Conservation (phyloP, 2,888 invertebrate species). For the Masnerella sp. region DNA sequence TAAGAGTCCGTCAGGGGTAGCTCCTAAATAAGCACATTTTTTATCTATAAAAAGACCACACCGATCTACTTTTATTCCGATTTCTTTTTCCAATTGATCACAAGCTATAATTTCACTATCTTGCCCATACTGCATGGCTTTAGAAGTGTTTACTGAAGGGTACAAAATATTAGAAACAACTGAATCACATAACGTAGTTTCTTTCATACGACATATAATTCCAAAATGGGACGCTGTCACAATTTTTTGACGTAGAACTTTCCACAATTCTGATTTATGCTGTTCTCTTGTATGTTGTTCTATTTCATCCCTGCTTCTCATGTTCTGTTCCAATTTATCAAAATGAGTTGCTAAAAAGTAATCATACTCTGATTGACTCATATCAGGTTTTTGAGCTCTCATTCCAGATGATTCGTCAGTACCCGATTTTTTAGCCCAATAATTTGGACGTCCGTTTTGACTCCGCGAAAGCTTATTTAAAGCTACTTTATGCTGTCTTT, state of each 20-base stretch:
- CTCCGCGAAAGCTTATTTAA: not conserved
- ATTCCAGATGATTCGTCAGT: constrained; percentile 1
- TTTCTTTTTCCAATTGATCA: not conserved
- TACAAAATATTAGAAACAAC: constrained; percentile 47
- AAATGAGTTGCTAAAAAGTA: too few species aligned
- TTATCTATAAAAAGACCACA: constrained; percentile 49
- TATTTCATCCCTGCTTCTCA: not conserved
- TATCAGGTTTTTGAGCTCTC: constrained; percentile 2
- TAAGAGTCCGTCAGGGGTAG: constrained; percentile 50
- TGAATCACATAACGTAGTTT: constrained; percentile 30
- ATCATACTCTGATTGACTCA: too few species aligned
- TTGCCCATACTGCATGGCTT: too few species aligned
- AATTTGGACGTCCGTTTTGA: not conserved
- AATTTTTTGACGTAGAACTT: constrained; percentile 20
- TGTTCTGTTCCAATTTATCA: not conserved
- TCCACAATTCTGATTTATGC: constrained; percentile 34
- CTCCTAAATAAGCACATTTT: constrained; percentile 23
- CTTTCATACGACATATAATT: constrained; percentile 31
- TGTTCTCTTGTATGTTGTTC: constrained; percentile 32
- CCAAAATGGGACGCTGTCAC: constrained; percentile 55
- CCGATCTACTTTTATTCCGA: constrained; percentile 8
- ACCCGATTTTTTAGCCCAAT: too few species aligned
- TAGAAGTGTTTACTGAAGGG: constrained; percentile 12
- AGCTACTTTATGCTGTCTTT: constrained; percentile 7
- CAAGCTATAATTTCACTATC: too few species aligned